phyloP scores from a whole-genome alignment of 2,113 vertebrate genomes.

The Crotalus tigris region DNA sequence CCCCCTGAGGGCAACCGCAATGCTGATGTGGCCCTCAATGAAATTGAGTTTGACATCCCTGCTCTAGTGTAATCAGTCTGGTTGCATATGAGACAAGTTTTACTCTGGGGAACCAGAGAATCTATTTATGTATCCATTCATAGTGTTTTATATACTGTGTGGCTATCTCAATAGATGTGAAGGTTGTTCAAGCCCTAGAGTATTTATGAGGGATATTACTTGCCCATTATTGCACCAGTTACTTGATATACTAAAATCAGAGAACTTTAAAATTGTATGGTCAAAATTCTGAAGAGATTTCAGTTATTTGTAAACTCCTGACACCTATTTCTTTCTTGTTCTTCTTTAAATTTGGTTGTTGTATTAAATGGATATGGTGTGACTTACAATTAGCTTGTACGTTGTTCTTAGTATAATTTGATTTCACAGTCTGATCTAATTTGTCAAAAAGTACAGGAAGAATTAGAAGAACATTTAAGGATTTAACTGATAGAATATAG shows the following conservation, averaged over 20 bases:
- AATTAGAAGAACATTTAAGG: neutral
- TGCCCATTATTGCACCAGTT: conserved; percentile 80
- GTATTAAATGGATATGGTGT: neutral
- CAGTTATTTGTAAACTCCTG: neutral
- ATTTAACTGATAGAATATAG: neutral
- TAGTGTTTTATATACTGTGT: neutral
- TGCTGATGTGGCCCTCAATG: too few species aligned
- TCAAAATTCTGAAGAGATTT: neutral
- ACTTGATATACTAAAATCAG: conserved; percentile 62
- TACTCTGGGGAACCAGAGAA: neutral
- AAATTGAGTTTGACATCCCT: too few species aligned
- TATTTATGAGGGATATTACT: conserved; percentile 90
- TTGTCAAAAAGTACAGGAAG: neutral
- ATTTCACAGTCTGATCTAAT: neutral
- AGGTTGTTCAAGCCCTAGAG: conserved; percentile 46
- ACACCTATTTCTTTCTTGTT: neutral
- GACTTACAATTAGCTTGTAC: neutral
- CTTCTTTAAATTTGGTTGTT: neutral
- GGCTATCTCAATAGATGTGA: neutral
- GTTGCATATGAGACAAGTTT: neutral
- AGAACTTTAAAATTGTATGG: neutral
- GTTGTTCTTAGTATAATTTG: neutral
- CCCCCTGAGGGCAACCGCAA: too few species aligned
- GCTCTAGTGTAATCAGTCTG: neutral
- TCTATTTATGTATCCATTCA: neutral